These are phyloP conservation scores for Canis aureus DNA, from an alignment of 2,113 vertebrate genomes.

Conservation along the genomic window DNA sequence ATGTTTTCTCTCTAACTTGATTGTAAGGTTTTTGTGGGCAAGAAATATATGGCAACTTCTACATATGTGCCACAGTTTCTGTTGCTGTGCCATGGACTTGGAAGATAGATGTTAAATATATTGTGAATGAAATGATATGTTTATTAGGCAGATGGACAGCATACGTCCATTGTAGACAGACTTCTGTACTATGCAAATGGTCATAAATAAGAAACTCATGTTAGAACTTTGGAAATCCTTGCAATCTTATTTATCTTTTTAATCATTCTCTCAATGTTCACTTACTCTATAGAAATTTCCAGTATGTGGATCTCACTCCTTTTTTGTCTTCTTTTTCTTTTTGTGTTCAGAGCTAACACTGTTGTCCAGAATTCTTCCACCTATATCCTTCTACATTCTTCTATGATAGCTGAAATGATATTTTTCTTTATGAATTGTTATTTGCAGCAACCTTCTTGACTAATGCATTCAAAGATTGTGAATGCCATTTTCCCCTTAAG, in stretches of 20 bases:
- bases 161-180: neutral
- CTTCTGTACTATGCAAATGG: neutral
- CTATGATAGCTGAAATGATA: slow-evolving; percentile 53
- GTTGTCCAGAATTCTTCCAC: slow-evolving; percentile 43
- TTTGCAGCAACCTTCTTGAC: slow-evolving; percentile 60
- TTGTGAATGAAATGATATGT: neutral
- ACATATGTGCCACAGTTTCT: neutral
- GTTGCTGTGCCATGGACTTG: neutral
- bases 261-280: neutral
- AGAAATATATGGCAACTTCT: neutral
- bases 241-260: neutral
- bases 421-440: slow-evolving; percentile 71
- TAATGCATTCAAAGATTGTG: slow-evolving; percentile 80
- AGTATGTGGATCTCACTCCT: neutral
- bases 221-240: slow-evolving; percentile 14
- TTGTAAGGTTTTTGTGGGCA: neutral
- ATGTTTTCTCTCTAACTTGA: neutral
- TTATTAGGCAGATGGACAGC: neutral
- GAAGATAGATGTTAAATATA: neutral
- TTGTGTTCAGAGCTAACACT: slow-evolving; percentile 31
- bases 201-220: neutral
- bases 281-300: slow-evolving; percentile 29
- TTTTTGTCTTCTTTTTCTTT: neutral
- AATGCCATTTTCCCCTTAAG: slow-evolving; percentile 82
- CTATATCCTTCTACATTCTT: neutral